Evolutionary conservation across 2,797 vertebrate genomes (phyloP).

Genomic region (Acipenser transmontanus): DNA sequence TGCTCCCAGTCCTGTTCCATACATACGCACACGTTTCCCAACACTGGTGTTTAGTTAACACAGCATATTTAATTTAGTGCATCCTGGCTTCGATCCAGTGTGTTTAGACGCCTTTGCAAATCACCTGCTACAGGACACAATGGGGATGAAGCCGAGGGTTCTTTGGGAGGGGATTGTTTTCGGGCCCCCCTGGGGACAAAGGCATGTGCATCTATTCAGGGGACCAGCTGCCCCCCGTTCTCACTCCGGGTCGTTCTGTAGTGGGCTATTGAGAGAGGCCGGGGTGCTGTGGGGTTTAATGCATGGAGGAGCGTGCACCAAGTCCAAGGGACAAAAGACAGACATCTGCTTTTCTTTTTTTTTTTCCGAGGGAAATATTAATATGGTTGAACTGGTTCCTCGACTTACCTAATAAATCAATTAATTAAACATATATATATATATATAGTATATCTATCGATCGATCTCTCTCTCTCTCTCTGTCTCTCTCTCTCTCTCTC

Average conservation of each 20-base stretch:
- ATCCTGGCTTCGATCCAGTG: not conserved
- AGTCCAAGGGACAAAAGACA: not conserved
- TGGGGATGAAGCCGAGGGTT: not conserved
- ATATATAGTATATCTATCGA: no score
- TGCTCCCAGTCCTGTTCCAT: not conserved
- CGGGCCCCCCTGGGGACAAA: not conserved
- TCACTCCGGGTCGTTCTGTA: not conserved
- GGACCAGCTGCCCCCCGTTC: not conserved
- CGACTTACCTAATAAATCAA: no score
- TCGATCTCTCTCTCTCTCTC: no score
- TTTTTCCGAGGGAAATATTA: no score
- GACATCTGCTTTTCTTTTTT: not conserved
- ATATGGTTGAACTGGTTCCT: no score
- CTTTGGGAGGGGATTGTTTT: not conserved
- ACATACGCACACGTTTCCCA: no score
- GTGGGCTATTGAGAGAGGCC: not conserved
- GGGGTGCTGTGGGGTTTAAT: not conserved
- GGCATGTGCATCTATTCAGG: not conserved
- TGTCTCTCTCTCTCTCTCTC: no score
- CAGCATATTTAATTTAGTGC: not conserved
- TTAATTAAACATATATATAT: no score
- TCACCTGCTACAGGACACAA: not conserved
- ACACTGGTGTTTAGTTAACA: not conserved
- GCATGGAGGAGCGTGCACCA: not conserved
- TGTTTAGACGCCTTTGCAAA: not conserved